Evolutionary conservation across 1,140 invertebrate genomes (phyloP).

Genomic region (Palaemon carinicauda): DNA sequence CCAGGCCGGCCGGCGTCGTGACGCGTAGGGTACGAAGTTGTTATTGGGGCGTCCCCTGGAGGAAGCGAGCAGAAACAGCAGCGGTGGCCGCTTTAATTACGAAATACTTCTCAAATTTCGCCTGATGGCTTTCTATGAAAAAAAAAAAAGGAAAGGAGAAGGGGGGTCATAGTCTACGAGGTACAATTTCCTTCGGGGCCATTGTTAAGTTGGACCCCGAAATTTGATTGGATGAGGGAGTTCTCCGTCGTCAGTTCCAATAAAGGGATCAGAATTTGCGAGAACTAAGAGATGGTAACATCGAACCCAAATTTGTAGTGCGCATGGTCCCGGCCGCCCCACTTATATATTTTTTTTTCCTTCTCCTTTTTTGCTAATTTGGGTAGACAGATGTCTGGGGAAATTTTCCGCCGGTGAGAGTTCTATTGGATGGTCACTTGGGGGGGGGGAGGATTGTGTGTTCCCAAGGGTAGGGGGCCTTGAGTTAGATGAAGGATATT

Average conservation of each 20-base stretch:
- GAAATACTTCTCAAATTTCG: conserved; percentile 6
- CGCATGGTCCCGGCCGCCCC: background rate
- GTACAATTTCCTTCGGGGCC: background rate
- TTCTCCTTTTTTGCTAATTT: too few species aligned
- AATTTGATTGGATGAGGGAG: background rate
- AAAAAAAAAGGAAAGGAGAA: too few species aligned
- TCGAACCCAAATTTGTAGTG: conserved; percentile 12
- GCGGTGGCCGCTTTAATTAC: conserved; percentile 16
- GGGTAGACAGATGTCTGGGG: too few species aligned
- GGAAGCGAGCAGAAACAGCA: too few species aligned
- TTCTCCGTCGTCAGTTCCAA: background rate
- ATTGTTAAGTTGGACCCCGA: background rate
- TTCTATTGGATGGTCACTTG: too few species aligned
- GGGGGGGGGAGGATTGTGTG: too few species aligned
- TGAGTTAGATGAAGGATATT: too few species aligned
- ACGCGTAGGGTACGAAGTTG: conserved; percentile 34
- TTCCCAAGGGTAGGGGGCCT: too few species aligned
- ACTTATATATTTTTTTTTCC: background rate
- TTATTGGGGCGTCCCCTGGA: conserved; percentile 22
- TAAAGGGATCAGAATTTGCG: background rate
- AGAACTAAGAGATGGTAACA: conserved; percentile 9
- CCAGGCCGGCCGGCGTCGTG: background rate
- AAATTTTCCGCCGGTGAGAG: too few species aligned
- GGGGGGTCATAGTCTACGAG: background rate
- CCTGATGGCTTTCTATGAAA: background rate